A percentile compares a stretch with the other conserved stretches of the same genome.
Conservation (phyloP, 1,140 invertebrate species). For the Dreissena polymorpha region DNA sequence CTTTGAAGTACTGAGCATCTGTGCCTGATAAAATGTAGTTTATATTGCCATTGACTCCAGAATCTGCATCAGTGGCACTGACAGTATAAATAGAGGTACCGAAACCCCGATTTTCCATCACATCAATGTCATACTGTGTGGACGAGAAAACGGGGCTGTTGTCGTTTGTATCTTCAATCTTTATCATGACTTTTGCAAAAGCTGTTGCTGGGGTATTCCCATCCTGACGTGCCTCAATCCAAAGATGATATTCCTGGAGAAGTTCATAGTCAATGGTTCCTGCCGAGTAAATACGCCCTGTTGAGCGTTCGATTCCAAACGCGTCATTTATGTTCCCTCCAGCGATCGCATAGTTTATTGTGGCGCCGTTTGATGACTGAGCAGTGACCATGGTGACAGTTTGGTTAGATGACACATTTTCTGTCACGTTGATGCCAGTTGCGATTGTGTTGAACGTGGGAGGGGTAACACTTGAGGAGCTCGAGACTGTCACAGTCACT, state of each 20-base stretch:
- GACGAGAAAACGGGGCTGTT: slow-evolving; percentile 93
- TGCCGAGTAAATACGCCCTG: slow-evolving; percentile 89
- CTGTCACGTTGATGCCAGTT: slow-evolving; percentile 54
- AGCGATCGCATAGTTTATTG: slow-evolving; percentile 87
- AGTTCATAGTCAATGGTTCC: slow-evolving; percentile 95
- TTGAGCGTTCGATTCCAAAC: slow-evolving; percentile 88
- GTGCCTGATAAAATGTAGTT: slow-evolving; percentile 86
- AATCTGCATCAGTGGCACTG: slow-evolving; percentile 83
- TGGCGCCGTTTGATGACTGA: slow-evolving; percentile 84
- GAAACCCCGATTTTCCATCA: slow-evolving; percentile 86
- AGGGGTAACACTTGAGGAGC: slow-evolving; percentile 17
- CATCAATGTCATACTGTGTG: slow-evolving; percentile 90
- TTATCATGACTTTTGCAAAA: slow-evolving; percentile 64
- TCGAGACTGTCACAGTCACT: slow-evolving; percentile 59
- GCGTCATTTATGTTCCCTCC: slow-evolving; percentile 94
- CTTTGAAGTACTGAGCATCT: slow-evolving; percentile 84
- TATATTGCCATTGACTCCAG: slow-evolving; percentile 91
- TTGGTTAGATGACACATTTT: slow-evolving; percentile 70
- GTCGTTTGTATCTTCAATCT: slow-evolving; percentile 84
- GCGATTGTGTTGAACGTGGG: slow-evolving; percentile 60
- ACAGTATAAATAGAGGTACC: slow-evolving; percentile 58
- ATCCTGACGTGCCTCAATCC: slow-evolving; percentile 93
- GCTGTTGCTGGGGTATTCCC: slow-evolving; percentile 59
- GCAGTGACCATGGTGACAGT: slow-evolving; percentile 78
- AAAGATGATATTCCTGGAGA: slow-evolving; percentile 91